Conservation (phyloP, 2,113 vertebrate species). For the Pogona vitticeps region DNA sequence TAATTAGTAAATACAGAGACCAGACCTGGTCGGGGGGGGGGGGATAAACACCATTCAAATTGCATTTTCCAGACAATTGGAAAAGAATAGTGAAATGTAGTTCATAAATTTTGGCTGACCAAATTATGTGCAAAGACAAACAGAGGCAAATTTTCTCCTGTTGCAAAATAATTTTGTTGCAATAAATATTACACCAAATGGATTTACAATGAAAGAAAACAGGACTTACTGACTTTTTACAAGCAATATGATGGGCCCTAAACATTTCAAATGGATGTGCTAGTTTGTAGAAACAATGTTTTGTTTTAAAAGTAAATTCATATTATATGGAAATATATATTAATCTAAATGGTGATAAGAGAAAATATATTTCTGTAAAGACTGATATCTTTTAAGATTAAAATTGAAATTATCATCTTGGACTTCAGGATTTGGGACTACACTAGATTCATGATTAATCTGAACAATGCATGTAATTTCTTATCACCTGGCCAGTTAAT, state of each 20-base stretch:
- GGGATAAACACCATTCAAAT: background rate
- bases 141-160: too few species aligned
- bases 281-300: constrained; percentile 29
- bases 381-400: background rate
- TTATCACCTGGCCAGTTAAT: background rate
- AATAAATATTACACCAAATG: background rate
- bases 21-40: too few species aligned
- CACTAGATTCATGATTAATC: background rate
- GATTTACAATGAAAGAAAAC: constrained; percentile 19
- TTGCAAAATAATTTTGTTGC: too few species aligned
- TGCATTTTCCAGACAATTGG: background rate
- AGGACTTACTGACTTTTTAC: background rate
- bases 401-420: background rate
- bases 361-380: constrained; percentile 10
- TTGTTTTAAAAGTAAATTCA: constrained; percentile 37
- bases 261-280: constrained; percentile 33
- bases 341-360: background rate
- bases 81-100: constrained; percentile 27
- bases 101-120: constrained; percentile 17
- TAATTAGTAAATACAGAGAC: constrained; percentile 11
- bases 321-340: constrained; percentile 15
- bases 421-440: background rate
- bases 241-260: constrained; percentile 23
- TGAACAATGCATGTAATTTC: background rate
- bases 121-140: constrained; percentile 15